Conservation (phyloP, 2,888 invertebrate genomes). For the Julus scandinavius region DNA sequence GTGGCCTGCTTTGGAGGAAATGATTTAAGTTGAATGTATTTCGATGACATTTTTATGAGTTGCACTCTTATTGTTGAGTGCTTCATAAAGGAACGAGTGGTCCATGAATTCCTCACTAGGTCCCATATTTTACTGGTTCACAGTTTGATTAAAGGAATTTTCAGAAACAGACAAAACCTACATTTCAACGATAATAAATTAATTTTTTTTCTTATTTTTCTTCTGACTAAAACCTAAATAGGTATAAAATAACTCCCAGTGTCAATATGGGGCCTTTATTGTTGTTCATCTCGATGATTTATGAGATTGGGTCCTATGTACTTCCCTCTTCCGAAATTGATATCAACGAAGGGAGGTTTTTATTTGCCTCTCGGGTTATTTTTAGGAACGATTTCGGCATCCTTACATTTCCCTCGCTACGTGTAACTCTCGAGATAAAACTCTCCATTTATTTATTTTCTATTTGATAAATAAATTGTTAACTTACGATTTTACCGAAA, state of each 20-base stretch:
- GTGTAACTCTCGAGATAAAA: constrained; percentile 13
- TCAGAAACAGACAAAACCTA: neutral
- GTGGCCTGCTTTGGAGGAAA: neutral
- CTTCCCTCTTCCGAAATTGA: neutral
- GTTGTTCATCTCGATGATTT: constrained; percentile 6
- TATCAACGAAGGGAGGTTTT: constrained; percentile 30
- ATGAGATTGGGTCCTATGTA: neutral
- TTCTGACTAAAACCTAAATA: neutral
- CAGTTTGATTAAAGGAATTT: constrained; percentile 29
- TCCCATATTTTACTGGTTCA: constrained; percentile 24
- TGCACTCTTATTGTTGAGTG: constrained; percentile 42
- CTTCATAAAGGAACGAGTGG: constrained; percentile 39
- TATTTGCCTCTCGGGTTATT: constrained; percentile 34
- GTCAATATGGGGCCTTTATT: neutral
- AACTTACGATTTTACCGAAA: neutral
- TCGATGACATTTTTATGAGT: constrained; percentile 39
- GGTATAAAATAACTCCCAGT: neutral
- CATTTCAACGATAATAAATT: neutral
- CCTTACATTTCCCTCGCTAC: neutral
- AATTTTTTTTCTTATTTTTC: neutral
- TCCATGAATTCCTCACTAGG: constrained; percentile 29
- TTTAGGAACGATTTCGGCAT: constrained; percentile 15
- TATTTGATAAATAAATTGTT: constrained; percentile 35
- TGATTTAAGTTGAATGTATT: constrained; percentile 39
- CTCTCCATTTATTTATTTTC: neutral